These are phyloP conservation scores for Ceyx cyanopectus DNA, from an alignment of 2,113 vertebrate genomes.

Conservation along the genomic window DNA sequence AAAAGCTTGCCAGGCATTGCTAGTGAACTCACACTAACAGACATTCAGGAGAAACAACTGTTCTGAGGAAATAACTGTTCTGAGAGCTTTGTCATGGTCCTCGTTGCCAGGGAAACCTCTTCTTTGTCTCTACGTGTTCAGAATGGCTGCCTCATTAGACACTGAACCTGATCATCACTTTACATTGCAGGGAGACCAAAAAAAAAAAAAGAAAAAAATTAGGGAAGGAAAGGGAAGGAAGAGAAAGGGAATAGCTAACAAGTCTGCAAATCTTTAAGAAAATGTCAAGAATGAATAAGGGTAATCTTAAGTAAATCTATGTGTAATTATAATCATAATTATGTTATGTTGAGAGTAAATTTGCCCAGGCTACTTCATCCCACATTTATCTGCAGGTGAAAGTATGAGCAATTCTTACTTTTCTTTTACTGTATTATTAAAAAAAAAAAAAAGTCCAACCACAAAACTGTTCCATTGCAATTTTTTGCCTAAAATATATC, in stretches of 20 bases:
- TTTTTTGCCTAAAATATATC: neutral
- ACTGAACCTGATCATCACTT: constrained; percentile 66
- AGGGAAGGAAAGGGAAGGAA: neutral
- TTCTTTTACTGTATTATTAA: neutral
- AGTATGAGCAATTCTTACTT: constrained; percentile 7
- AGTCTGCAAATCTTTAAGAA: constrained; percentile 67
- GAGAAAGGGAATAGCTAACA: constrained; percentile 42
- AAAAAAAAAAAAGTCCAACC: neutral
- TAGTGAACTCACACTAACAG: constrained; percentile 67
- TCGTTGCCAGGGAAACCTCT: constrained; percentile 82
- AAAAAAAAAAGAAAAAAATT: neutral
- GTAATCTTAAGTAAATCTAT: constrained; percentile 12
- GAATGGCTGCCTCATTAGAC: constrained; percentile 81
- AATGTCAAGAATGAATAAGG: neutral
- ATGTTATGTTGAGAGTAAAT: constrained; percentile 7
- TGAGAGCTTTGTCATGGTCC: constrained; percentile 76
- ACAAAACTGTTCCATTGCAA: neutral
- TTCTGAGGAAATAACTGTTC: constrained; percentile 75
- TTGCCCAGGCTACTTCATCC: constrained; percentile 20
- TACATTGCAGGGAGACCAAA: neutral
- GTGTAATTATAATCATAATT: neutral
- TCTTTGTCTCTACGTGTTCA: constrained; percentile 83
- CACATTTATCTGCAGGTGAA: constrained; percentile 5
- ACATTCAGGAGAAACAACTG: constrained; percentile 66
- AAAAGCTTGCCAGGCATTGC: constrained; percentile 62